Conservation (phyloP, 2,888 invertebrate genomes). For the Andrena praecox region DNA sequence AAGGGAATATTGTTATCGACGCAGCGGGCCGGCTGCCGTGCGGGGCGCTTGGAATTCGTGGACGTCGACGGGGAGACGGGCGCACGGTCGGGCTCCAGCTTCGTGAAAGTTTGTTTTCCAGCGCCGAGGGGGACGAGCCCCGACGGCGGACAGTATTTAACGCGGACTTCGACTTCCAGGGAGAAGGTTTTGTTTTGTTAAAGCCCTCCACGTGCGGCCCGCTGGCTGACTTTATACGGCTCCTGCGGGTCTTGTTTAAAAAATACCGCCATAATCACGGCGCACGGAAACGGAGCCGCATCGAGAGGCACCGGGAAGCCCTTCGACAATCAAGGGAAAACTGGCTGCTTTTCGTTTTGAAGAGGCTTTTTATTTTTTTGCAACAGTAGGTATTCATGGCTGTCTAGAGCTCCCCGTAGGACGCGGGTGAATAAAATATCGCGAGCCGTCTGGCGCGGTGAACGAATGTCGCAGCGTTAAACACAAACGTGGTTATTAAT, state of each 20-base stretch:
- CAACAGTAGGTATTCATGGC: too few species aligned
- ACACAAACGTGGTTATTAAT: background rate
- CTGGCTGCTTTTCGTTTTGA: too few species aligned
- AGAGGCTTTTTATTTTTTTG: too few species aligned
- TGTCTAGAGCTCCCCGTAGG: too few species aligned
- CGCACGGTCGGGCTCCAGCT: slow-evolving; percentile 7
- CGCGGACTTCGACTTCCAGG: slow-evolving; percentile 16
- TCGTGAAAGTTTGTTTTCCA: slow-evolving; percentile 32
- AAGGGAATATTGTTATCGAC: slow-evolving; percentile 39
- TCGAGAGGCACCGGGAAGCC: background rate
- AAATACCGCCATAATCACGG: slow-evolving; percentile 10
- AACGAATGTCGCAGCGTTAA: background rate
- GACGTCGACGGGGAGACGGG: background rate
- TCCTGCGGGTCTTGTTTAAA: slow-evolving; percentile 23
- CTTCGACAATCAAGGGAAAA: slow-evolving; percentile 1
- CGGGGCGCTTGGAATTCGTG: background rate
- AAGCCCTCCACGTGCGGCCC: background rate
- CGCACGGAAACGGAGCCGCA: background rate
- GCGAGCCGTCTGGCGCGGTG: too few species aligned
- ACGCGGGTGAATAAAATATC: too few species aligned
- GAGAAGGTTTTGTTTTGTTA: slow-evolving; percentile 14
- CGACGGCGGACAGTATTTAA: slow-evolving; percentile 19
- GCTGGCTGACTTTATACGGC: slow-evolving; percentile 10
- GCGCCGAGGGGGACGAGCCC: background rate
- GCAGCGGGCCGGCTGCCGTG: background rate